Percentiles rank a stretch among this genome's conserved stretches.
phyloP scores from a whole-genome alignment of 2,113 vertebrate genomes.

The Microcebus murinus region DNA sequence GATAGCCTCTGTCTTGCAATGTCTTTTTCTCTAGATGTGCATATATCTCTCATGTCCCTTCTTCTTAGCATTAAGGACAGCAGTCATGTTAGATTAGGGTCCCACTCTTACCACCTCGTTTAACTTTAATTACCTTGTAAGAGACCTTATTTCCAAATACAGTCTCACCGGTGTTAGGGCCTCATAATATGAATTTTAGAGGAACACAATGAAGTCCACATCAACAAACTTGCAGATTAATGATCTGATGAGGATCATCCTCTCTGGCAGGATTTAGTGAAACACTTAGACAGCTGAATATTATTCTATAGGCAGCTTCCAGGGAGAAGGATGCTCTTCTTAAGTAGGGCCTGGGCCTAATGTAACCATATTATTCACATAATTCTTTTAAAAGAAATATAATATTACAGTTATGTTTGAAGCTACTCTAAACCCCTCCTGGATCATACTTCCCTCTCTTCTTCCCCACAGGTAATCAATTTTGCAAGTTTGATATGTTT shows the following conservation, averaged over 20 bases:
- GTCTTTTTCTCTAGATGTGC: neutral
- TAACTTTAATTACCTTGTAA: neutral
- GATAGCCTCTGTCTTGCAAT: neutral
- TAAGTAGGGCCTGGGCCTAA: neutral
- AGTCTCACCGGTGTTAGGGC: neutral
- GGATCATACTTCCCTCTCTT: neutral
- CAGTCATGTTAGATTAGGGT: neutral
- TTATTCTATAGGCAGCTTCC: neutral
- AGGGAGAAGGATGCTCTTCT: neutral
- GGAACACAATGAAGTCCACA: neutral
- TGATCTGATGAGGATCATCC: neutral
- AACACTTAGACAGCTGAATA: neutral
- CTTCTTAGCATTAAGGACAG: neutral
- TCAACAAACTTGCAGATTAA: neutral
- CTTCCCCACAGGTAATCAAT: neutral
- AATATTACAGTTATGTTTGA: neutral
- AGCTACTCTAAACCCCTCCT: neutral
- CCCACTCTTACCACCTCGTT: neutral
- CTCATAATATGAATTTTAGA: neutral
- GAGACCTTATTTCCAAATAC: neutral
- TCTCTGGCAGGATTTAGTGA: neutral
- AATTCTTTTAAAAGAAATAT: neutral
- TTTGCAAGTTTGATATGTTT: neutral
- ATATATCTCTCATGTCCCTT: neutral
- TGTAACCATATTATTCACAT: neutral